Evolutionary conservation across 2,888 invertebrate species (phyloP).

Genomic region (Panzeria rudis): DNA sequence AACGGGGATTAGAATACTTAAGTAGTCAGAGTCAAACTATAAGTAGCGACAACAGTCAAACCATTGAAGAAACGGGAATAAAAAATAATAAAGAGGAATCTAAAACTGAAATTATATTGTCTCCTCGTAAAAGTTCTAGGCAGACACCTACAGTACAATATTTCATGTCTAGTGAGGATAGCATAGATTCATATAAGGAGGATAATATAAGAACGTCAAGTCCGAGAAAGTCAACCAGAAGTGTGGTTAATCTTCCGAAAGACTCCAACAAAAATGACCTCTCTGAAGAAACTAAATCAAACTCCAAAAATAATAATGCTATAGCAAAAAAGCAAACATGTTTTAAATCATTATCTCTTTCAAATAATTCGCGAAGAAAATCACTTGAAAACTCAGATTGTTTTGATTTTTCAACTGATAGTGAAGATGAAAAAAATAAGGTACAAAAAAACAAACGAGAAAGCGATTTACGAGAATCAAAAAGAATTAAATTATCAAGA

Average conservation of each 20-base stretch:
- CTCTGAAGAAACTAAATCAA: not conserved
- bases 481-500: not conserved
- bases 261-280: not conserved
- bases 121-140: constrained; percentile 23
- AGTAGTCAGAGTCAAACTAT: constrained; percentile 78
- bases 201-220: not conserved
- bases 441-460: constrained; percentile 6
- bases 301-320: not conserved
- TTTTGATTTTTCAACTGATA: constrained; percentile 53
- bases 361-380: not conserved
- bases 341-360: constrained; percentile 18
- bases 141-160: not conserved
- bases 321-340: not conserved
- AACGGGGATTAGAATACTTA: constrained; percentile 76
- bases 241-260: not conserved
- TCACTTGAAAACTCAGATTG: constrained; percentile 12
- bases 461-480: not conserved
- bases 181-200: constrained; percentile 42
- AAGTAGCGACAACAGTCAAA: constrained; percentile 46
- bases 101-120: not conserved
- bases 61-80: constrained; percentile 21
- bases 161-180: constrained; percentile 18
- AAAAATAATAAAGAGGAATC: not conserved
- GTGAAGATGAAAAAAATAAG: constrained; percentile 17
- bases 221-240: not conserved